Evolutionary conservation across 1,140 invertebrate species (phyloP), one percentile per base, ranked within the genome.

Genomic region (Anthonomus grandis): DNA sequence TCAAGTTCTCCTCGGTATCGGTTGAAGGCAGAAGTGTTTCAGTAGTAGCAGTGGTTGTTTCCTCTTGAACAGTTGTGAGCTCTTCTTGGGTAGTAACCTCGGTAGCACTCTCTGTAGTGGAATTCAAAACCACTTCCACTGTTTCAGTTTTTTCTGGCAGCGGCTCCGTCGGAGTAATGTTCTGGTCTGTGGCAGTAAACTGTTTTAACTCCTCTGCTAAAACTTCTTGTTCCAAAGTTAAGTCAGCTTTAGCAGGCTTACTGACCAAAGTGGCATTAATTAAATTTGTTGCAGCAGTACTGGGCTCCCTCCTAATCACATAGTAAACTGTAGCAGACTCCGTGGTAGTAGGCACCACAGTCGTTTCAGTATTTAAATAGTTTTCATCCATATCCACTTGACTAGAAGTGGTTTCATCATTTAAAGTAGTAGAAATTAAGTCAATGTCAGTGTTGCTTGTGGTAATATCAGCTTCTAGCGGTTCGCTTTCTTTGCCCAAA

Each of bases 401-500:
- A 15, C 13, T 15, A 34, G 46, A 17, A 25, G 23, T 17, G 8
- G 13, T 15, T 31, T 45, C 42, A 23, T 18, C 24, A 2, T 21
- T 9, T 39, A n/a, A 8, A 8, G 18, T 46, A 4, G 37, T 27
- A 18, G 31, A 1, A n/a, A 24, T 23, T 46, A 42, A 27, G 44
- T 6, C 18, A 68, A n/a, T 5, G 3, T 15, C 21, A 1, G 48
- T 22, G 17, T 18, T 50, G 9, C 12, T 1, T 10, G 18, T 51
- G 10, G 24, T 70, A 9, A 76, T 45, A 0, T 67, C 69, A 19
- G 74, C 75, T 13, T 73, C 74, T 0, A 74, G 62, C 3, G 75
- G 75, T 4, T 75, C 74, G 4, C 70, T 69, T 58, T 77, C 69
- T 0, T 67, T 71, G 54, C 73, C 69, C 52, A 76, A 69, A 31